Conservation (phyloP, 2,113 vertebrate genomes). For the Sylvia atricapilla region DNA sequence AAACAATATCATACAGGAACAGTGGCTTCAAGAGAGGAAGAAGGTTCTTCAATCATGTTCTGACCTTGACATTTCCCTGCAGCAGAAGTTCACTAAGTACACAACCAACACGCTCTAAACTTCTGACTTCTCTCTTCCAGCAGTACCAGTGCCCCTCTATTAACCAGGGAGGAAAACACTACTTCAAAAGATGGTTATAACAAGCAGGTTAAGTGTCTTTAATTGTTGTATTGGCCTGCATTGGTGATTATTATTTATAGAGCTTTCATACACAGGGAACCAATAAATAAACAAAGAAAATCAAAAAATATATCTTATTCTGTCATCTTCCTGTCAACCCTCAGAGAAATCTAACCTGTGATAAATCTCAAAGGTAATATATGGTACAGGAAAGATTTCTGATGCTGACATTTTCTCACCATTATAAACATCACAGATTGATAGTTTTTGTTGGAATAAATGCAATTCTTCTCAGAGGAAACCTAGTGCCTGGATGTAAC, state of each 20-base stretch:
- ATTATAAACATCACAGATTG: slow-evolving; percentile 23
- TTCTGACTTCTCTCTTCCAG: slow-evolving; percentile 11
- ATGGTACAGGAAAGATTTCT: background rate
- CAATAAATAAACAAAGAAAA: background rate
- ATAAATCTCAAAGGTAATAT: slow-evolving; percentile 28
- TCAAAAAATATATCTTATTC: background rate
- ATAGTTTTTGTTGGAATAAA: slow-evolving; percentile 6
- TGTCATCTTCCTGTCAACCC: background rate
- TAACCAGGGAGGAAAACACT: background rate
- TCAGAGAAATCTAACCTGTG: background rate
- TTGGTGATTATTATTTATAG: background rate
- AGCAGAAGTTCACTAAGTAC: slow-evolving; percentile 63
- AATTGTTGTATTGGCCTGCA: background rate
- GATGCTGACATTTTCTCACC: background rate
- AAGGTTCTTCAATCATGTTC: slow-evolving; percentile 79
- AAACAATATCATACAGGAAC: slow-evolving; percentile 81
- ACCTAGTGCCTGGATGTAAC: background rate
- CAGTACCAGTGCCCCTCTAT: background rate
- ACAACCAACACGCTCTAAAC: slow-evolving; percentile 35
- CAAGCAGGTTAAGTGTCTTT: background rate
- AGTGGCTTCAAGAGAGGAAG: slow-evolving; percentile 72
- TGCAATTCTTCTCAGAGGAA: background rate
- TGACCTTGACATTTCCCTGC: slow-evolving; percentile 79
- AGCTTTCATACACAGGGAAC: background rate
- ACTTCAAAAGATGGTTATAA: background rate